Percentiles rank a stretch among this genome's conserved stretches.
These are phyloP conservation scores for Eurystomus glaucurus DNA, from an alignment of 2,797 vertebrate genomes.

Conservation along the genomic window DNA sequence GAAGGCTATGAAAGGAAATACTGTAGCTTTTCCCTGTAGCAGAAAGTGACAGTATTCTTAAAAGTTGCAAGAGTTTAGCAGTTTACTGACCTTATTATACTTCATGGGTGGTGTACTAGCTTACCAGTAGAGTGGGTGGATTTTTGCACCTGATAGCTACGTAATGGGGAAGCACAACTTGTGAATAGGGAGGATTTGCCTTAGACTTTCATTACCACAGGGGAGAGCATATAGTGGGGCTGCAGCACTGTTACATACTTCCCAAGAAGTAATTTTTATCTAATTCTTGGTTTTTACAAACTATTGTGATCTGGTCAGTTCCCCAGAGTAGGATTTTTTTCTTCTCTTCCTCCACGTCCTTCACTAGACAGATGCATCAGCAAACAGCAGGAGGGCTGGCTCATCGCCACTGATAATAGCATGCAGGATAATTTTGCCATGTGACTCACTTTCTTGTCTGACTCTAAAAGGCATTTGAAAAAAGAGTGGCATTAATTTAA, in stretches of 20 bases:
- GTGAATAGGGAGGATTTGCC: not conserved
- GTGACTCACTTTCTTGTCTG: slow-evolving; percentile 64
- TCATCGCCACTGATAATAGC: slow-evolving; percentile 58
- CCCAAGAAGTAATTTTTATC: not conserved
- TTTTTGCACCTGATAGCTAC: not conserved
- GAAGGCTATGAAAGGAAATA: not conserved
- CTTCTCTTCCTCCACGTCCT: fast-evolving
- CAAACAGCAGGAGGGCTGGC: slow-evolving; percentile 50
- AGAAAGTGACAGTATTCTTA: not conserved
- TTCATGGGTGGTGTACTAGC: not conserved
- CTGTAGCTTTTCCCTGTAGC: not conserved
- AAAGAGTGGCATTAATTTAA: slow-evolving; percentile 58
- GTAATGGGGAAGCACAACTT: not conserved
- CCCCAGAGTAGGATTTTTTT: not conserved
- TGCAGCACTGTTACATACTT: not conserved
- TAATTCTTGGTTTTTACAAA: not conserved
- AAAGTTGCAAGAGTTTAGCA: not conserved
- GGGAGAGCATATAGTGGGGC: not conserved
- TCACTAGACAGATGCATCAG: slow-evolving; percentile 39
- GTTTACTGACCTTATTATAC: not conserved
- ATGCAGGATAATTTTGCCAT: slow-evolving; percentile 40
- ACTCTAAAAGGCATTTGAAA: slow-evolving; percentile 44
- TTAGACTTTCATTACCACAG: not conserved
- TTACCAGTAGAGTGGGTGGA: not conserved
- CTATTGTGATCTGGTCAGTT: not conserved